These are phyloP conservation scores for Euwallacea fornicatus DNA, from an alignment of 1,140 invertebrate species.

Conservation along the genomic window DNA sequence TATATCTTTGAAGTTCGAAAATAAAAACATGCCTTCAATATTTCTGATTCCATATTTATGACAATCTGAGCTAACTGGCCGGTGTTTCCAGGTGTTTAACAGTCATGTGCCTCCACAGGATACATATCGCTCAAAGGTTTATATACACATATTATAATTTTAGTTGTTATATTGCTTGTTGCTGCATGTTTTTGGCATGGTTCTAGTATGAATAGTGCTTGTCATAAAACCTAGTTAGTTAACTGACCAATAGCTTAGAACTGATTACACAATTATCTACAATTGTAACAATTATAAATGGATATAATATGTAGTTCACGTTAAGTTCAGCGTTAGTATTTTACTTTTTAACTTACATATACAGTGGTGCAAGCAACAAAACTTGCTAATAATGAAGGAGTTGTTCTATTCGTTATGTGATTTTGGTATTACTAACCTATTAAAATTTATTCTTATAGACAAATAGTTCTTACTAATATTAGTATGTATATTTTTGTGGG, in stretches of 20 bases:
- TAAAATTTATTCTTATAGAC: background rate
- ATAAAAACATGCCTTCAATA: no score
- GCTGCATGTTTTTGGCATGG: slow-evolving; percentile 46
- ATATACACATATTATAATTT: slow-evolving; percentile 58
- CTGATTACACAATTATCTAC: background rate
- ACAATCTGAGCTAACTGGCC: slow-evolving; percentile 47
- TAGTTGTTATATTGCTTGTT: slow-evolving; percentile 46
- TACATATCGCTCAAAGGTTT: slow-evolving; percentile 85
- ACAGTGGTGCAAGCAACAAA: no score
- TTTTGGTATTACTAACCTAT: background rate
- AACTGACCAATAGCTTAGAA: slow-evolving; percentile 34
- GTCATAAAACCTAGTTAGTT: slow-evolving; percentile 24
- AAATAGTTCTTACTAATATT: no score
- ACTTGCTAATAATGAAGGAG: no score
- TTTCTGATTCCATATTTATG: background rate
- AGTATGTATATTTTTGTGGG: no score
- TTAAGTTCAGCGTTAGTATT: no score
- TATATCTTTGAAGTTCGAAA: no score
- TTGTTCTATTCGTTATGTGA: no score
- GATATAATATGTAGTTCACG: no score
- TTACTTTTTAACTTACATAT: no score
- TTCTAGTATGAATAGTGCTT: slow-evolving; percentile 38
- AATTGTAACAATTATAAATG: no score
- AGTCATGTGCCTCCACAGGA: slow-evolving; percentile 88
- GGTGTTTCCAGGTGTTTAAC: slow-evolving; percentile 81